Evolutionary conservation across 2,888 invertebrate genomes (phyloP).

Genomic region (Microctonus aethiopoides): DNA sequence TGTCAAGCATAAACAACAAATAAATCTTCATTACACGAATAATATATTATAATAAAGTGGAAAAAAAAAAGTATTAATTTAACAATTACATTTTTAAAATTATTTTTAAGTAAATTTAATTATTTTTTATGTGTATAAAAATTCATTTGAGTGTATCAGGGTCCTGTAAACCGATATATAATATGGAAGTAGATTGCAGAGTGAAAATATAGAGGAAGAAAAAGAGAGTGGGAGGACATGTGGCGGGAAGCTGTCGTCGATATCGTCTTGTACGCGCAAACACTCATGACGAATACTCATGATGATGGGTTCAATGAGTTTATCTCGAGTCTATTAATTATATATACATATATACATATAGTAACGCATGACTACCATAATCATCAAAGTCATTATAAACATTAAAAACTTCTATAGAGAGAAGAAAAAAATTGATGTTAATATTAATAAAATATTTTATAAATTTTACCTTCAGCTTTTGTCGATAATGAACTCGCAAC

Average conservation of each 20-base stretch:
- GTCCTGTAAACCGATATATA: not conserved
- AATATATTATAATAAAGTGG: not conserved
- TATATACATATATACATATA: not conserved
- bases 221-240: conserved; percentile 48
- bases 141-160: no score
- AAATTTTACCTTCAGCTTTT: conserved; percentile 48
- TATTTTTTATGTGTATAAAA: no score
- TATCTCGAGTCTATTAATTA: conserved; percentile 25
- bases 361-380: not conserved
- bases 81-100: no score
- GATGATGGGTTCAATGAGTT: conserved; percentile 54
- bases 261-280: conserved; percentile 44
- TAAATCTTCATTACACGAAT: no score
- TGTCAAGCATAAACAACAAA: not conserved
- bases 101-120: no score
- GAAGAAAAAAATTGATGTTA: not conserved
- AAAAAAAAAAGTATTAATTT: not conserved
- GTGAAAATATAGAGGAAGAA: conserved; percentile 27
- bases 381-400: not conserved
- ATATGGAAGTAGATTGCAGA: conserved; percentile 18
- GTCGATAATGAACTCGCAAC: conserved; percentile 44
- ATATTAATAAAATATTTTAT: not conserved
- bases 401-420: not conserved
- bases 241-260: conserved; percentile 57
- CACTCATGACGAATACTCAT: conserved; percentile 39